phyloP scores from a whole-genome alignment of 2,888 invertebrate species.

The Polylopha cassiicola region DNA sequence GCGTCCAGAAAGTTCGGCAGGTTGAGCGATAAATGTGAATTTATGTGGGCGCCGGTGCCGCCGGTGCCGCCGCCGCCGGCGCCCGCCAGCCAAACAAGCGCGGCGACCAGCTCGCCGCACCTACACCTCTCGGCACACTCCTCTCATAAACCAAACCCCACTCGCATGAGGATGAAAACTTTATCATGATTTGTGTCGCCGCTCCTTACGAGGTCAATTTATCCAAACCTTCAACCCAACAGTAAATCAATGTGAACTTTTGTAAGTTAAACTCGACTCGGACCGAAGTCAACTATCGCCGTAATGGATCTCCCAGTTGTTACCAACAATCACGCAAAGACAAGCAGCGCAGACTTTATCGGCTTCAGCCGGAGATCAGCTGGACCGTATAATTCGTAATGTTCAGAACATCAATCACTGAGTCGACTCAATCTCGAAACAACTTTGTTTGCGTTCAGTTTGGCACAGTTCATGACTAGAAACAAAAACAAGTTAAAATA shows the following conservation, averaged over 20 bases:
- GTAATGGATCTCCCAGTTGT: no score
- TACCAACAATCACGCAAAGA: no score
- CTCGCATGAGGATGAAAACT: no score
- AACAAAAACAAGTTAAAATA: slow-evolving; percentile 22
- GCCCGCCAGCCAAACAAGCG: slow-evolving; percentile 26
- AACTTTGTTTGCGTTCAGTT: slow-evolving; percentile 10
- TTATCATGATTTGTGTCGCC: no score
- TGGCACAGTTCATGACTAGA: slow-evolving; percentile 5
- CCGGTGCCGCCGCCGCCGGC: slow-evolving; percentile 28
- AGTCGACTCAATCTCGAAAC: slow-evolving; percentile 8
- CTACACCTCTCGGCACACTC: slow-evolving; percentile 41
- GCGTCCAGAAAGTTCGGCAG: slow-evolving; percentile 70
- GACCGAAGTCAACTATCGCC: no score
- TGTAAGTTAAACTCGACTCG: no score
- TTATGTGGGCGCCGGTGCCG: slow-evolving; percentile 56
- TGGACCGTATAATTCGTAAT: slow-evolving; percentile 4
- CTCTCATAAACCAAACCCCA: slow-evolving; percentile 41
- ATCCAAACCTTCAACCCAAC: no score
- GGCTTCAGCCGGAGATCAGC: not conserved
- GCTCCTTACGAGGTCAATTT: no score
- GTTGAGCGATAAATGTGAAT: slow-evolving; percentile 67
- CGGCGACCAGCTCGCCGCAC: slow-evolving; percentile 24
- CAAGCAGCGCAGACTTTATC: not conserved
- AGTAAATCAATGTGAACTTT: no score
- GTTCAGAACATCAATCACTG: slow-evolving; percentile 8